Evolutionary conservation across 1,140 invertebrate genomes (phyloP).

Genomic region (Plectrocnemia conspersa): DNA sequence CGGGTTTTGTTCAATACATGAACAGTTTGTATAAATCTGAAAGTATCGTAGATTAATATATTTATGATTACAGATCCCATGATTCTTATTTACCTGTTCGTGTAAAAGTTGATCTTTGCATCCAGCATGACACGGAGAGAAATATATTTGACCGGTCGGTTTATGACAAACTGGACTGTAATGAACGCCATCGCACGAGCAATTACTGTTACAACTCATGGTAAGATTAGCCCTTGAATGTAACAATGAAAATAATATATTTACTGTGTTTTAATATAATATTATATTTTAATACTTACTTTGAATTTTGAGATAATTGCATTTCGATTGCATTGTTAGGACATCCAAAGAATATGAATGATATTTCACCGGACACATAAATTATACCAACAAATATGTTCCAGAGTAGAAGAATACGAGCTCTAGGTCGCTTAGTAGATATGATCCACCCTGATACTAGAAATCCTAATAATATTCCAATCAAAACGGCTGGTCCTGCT

Average conservation of each 20-base stretch:
- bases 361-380: constrained; percentile 50
- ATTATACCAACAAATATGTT: constrained; percentile 59
- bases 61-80: not conserved
- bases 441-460: constrained; percentile 59
- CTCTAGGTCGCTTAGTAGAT: constrained; percentile 57
- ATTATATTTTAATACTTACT: constrained; percentile 38
- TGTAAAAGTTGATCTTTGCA: constrained; percentile 41
- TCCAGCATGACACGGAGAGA: constrained; percentile 61
- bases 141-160: constrained; percentile 52
- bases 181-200: constrained; percentile 52
- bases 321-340: constrained; percentile 43
- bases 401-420: constrained; percentile 58
- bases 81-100: constrained; percentile 23
- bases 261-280: not conserved
- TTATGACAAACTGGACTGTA: constrained; percentile 58
- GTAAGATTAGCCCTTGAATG: constrained; percentile 51
- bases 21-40: constrained; percentile 32
- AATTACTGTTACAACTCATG: constrained; percentile 51
- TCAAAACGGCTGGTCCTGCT: constrained; percentile 55
- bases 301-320: constrained; percentile 38
- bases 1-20: constrained; percentile 24
- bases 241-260: not conserved
- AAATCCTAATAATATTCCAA: constrained; percentile 60
- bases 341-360: constrained; percentile 59
- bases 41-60: constrained; percentile 11